A percentile compares a stretch with the other conserved stretches of the same genome.
phyloP scores from a whole-genome alignment of 2,797 vertebrate genomes.

The Sphaeramia orbicularis region DNA sequence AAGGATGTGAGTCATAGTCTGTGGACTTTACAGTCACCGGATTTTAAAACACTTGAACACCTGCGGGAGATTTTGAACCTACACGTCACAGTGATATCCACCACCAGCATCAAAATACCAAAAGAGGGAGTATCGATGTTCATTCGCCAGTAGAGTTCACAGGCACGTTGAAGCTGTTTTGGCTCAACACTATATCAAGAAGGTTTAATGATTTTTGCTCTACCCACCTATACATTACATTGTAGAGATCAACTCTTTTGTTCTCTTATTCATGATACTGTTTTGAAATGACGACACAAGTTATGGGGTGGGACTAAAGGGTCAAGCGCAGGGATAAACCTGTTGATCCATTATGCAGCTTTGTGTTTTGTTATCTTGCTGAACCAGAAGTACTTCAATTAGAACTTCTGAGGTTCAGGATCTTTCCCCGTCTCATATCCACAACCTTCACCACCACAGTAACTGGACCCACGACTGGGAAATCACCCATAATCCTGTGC shows the following conservation, averaged over 20 bases:
- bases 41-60: too few species aligned
- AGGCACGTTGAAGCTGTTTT: too few species aligned
- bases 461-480: slow-evolving; percentile 67
- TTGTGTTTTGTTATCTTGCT: slow-evolving; percentile 56
- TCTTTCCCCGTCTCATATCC: slow-evolving; percentile 41
- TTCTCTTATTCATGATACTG: not conserved
- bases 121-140: too few species aligned
- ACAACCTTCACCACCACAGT: slow-evolving; percentile 35
- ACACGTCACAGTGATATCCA: too few species aligned
- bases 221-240: too few species aligned
- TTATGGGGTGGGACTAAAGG: slow-evolving; percentile 10
- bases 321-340: slow-evolving; percentile 17
- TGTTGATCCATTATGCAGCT: slow-evolving; percentile 36
- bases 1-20: too few species aligned
- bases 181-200: too few species aligned
- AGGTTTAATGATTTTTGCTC: too few species aligned
- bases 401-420: slow-evolving; percentile 48
- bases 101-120: too few species aligned
- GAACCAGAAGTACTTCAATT: slow-evolving; percentile 57
- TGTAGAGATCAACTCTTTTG: not conserved
- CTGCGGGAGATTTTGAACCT: too few species aligned
- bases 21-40: too few species aligned
- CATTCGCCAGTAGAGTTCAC: too few species aligned
- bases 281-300: slow-evolving; percentile 29
- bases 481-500: slow-evolving; percentile 78